Conservation (phyloP, 2,888 invertebrate species). For the Agelastica alni region DNA sequence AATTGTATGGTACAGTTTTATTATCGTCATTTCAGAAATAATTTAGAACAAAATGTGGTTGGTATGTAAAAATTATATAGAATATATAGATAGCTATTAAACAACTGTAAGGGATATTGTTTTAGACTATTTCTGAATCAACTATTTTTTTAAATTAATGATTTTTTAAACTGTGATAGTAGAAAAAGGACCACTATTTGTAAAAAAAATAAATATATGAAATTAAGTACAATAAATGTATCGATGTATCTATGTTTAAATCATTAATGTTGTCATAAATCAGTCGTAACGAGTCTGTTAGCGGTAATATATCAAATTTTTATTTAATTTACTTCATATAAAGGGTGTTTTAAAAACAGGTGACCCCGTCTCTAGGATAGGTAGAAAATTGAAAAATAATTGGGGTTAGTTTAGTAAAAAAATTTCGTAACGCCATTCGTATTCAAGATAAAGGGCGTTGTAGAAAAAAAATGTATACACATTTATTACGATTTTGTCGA, state of each 20-base stretch:
- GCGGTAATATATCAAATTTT: too few relatives aligned
- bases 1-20: slow-evolving; percentile 46
- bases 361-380: too few relatives aligned
- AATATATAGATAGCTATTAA: slow-evolving; percentile 8
- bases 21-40: slow-evolving; percentile 16
- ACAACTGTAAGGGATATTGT: not conserved
- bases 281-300: too few relatives aligned
- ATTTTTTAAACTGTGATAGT: slow-evolving; percentile 60
- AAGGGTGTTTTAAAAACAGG: too few relatives aligned
- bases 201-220: slow-evolving; percentile 52
- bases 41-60: slow-evolving; percentile 1
- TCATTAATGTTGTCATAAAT: too few relatives aligned
- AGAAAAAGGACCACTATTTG: slow-evolving; percentile 57
- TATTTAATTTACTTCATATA: too few relatives aligned
- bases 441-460: too few relatives aligned
- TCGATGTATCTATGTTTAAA: slow-evolving; percentile 43
- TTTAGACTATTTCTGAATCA: slow-evolving; percentile 28
- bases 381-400: too few relatives aligned
- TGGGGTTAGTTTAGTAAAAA: too few relatives aligned
- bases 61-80: not conserved
- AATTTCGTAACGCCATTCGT: too few relatives aligned
- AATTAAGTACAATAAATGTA: slow-evolving; percentile 57
- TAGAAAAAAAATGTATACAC: too few relatives aligned
- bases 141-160: slow-evolving; percentile 41
- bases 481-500: too few relatives aligned